Base-by-base conservation (phyloP, 2,113 vertebrate species). In the Triplophysa rosa region DNA sequence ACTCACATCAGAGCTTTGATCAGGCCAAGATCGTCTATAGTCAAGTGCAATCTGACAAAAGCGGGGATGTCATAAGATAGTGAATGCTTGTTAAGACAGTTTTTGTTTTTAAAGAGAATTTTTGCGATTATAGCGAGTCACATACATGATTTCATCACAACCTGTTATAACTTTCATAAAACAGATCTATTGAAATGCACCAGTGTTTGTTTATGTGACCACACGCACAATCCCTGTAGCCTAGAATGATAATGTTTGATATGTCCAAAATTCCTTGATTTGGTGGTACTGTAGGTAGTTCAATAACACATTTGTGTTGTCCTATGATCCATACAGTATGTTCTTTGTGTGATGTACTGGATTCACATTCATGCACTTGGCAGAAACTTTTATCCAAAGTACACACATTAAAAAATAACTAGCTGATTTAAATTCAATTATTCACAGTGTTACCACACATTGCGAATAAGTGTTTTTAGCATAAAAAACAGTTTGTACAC, bases 1-100 rank as follows among this genome's bases (percentile, higher is more conserved):
- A 63, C 69, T 81, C 62, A 42, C 29, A n/a, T 47, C 73, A 58
- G 23, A 67, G 16, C 23, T 26, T 58, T 78, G 72, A 86, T 81
- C 67, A 56, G 68, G 26, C 54, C 59, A 58, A 54, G 59, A 62
- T 84, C 72, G 58, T 17, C 40, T 71, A 47, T 21, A 78, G 45
- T 23, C 64, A 61, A 78, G 26, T n/a, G 23, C 33, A 37, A 26
- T 58, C 21, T 66, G 61, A 80, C 68, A 66, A 73, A 58, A 78
- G 52, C 29, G 59, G 49, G 24, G 14, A 63, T 47, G 33, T 56
- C n/a, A 49, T 21, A 61, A 62, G 68, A 56, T 56, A 37, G 26
- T 56, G 17, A 67, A 24, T 73, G 63, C 49, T 65, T 71, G 10
- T 23, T 79, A 63, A 11, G 54, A 21, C 9, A 8, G 29, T 59